Percentiles rank a stretch among this genome's conserved stretches.
phyloP scores from a whole-genome alignment of 2,888 invertebrate species.

The Caenorhabditis uteleia region DNA sequence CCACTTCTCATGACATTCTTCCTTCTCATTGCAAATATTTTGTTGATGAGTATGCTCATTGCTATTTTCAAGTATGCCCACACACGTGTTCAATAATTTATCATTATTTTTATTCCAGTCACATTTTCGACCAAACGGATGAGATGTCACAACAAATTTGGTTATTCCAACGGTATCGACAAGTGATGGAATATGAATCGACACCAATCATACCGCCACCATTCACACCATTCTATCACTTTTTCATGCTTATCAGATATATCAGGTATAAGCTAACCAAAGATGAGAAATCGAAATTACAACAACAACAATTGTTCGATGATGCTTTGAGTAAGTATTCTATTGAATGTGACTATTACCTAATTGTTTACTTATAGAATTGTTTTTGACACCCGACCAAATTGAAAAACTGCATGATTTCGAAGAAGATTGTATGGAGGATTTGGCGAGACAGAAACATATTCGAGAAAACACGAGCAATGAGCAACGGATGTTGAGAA shows the following conservation, averaged over 20 bases:
- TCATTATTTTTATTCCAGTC: constrained; percentile 30
- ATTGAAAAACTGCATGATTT: constrained; percentile 93
- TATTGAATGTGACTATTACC: constrained; percentile 3
- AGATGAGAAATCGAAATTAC: constrained; percentile 72
- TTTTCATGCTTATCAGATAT: constrained; percentile 55
- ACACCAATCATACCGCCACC: constrained; percentile 92
- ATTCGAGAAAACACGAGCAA: constrained; percentile 69
- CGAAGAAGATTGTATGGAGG: constrained; percentile 94
- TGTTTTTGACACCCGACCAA: constrained; percentile 77
- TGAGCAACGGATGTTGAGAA: constrained; percentile 71
- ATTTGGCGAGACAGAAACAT: constrained; percentile 87
- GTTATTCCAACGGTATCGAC: constrained; percentile 97
- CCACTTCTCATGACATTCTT: constrained; percentile 92
- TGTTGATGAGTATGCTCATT: constrained; percentile 93
- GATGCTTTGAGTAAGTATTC: constrained; percentile 59
- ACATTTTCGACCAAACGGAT: constrained; percentile 80
- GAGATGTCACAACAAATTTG: constrained; percentile 95
- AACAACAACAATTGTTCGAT: constrained; percentile 45
- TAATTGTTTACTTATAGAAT: constrained; percentile 31
- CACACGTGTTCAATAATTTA: not conserved
- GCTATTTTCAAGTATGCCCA: constrained; percentile 87
- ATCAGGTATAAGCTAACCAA: constrained; percentile 13
- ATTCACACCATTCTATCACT: constrained; percentile 61
- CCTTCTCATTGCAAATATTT: constrained; percentile 92
- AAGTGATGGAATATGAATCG: constrained; percentile 95